Percentiles rank a stretch among this genome's conserved stretches.
Evolutionary conservation across 2,888 invertebrate species (phyloP).

Genomic region (Pimpla rufipes): DNA sequence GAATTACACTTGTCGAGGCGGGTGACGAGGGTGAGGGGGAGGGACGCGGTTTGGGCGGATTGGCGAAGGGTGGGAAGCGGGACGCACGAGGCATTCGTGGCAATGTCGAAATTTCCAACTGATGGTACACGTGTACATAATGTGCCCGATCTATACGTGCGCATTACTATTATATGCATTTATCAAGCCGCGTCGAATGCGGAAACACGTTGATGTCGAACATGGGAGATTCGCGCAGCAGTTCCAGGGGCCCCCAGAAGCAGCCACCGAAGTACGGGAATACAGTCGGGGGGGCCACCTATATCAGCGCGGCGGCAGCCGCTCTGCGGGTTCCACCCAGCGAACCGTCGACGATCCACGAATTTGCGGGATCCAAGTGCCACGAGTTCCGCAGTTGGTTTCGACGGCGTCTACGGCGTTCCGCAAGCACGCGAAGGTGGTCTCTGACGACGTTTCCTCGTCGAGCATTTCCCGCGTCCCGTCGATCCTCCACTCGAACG

Average conservation of each 20-base stretch:
- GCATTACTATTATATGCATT: conserved; percentile 31
- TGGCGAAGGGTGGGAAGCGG: conserved; percentile 7
- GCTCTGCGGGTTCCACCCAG: conserved; percentile 17
- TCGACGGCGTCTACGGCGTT: conserved; percentile 38
- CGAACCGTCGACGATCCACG: conserved; percentile 52
- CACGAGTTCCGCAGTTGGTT: conserved; percentile 57
- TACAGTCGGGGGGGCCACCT: not conserved
- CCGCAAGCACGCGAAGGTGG: conserved; percentile 33
- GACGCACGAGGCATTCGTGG: conserved; percentile 22
- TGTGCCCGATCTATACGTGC: not conserved
- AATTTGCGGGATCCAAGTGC: conserved; percentile 47
- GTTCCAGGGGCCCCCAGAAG: conserved; percentile 16
- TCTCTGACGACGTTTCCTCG: conserved; percentile 32
- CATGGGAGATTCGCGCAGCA: conserved; percentile 28
- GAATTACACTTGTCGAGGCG: conserved; percentile 18
- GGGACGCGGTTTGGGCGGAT: not conserved
- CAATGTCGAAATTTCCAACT: conserved; percentile 45
- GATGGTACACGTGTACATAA: conserved; percentile 30
- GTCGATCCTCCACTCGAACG: conserved; percentile 9
- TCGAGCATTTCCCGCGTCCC: conserved; percentile 34
- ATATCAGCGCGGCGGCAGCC: conserved; percentile 7
- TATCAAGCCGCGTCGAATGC: conserved; percentile 36
- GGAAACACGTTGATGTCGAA: conserved; percentile 48
- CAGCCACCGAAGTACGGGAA: conserved; percentile 17
- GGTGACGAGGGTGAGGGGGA: not conserved